Conservation (phyloP, 2,888 invertebrate species). For the Xanthia togata region DNA sequence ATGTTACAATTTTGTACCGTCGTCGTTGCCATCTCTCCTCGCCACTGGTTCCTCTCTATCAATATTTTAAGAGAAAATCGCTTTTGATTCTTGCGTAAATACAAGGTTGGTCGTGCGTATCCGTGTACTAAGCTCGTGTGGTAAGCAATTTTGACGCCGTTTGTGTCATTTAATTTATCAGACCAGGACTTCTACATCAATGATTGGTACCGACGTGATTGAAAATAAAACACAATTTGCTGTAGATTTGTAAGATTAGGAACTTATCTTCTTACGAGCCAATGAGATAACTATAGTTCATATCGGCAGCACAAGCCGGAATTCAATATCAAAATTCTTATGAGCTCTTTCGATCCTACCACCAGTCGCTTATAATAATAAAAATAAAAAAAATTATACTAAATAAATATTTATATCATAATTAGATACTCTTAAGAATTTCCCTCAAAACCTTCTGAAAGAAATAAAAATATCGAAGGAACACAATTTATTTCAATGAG, state of each 20-base stretch:
- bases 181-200: neutral
- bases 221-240: neutral
- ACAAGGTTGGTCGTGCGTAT: too few species aligned
- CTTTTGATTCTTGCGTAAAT: too few species aligned
- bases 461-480: conserved; percentile 12
- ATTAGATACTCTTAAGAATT: conserved; percentile 10
- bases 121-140: neutral
- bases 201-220: too few species aligned
- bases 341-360: neutral
- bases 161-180: neutral
- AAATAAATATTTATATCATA: neutral
- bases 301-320: neutral
- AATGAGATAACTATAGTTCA: neutral
- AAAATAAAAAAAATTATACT: neutral
- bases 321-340: neutral
- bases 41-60: too few species aligned
- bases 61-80: too few species aligned
- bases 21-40: too few species aligned
- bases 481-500: conserved; percentile 11
- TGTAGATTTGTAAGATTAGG: neutral
- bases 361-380: neutral
- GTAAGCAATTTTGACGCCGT: neutral
- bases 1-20: too few species aligned
- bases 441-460: neutral
- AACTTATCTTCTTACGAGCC: neutral